Base-by-base conservation (phyloP, 2,797 vertebrate genomes). In the Notamacropus eugenii region DNA sequence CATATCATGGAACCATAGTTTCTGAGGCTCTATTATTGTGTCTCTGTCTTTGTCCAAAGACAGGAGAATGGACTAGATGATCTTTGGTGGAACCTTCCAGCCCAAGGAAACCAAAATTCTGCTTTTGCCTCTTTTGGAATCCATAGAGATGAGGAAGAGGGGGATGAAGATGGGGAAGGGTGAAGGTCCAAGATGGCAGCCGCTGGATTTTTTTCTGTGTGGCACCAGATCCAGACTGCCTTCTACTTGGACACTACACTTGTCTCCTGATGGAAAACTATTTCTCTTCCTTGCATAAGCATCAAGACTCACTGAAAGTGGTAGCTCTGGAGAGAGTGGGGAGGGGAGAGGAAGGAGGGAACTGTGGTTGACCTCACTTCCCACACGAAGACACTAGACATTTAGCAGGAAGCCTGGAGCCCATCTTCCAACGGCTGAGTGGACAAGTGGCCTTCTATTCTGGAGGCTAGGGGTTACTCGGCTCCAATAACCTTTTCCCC, bases 341-440 rank as follows among this genome's bases (percentile, higher is more conserved):
- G 95, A 95, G 95, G 96, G 96, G 92, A 95, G 67, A 31, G 54
- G 59, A 93, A 62, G 96, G 93, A 74, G 95, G 11, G 10, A 9
- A 57, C 93, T 24, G 1, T 91, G 54, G 67, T 92, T 94, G 93
- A 54, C 93, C 82, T 93, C 55, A 40, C 92, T 58, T 90, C 97
- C 93, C 31, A 28, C 28, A 0, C 27, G 1, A 52, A 0, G 40
- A 58, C 93, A 40, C 62, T 34, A 54, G 29, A 54, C 0, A 57
- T 96, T 87, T 95, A 93, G 95, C 91, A 90, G 96, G 93, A 98
- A 96, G 93, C 92, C 95, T 97, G n/a, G 96, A 56, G 93, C 90
- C 92, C 67, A 24, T 95, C 95, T 87, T 13, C 95, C 40, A 95
- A 93, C 96, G 1, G 0, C 54, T 19, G 9, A 93, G 52, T 50